Conservation (phyloP, 2,797 vertebrate genomes). For the Heteromormyrus szaboi region DNA sequence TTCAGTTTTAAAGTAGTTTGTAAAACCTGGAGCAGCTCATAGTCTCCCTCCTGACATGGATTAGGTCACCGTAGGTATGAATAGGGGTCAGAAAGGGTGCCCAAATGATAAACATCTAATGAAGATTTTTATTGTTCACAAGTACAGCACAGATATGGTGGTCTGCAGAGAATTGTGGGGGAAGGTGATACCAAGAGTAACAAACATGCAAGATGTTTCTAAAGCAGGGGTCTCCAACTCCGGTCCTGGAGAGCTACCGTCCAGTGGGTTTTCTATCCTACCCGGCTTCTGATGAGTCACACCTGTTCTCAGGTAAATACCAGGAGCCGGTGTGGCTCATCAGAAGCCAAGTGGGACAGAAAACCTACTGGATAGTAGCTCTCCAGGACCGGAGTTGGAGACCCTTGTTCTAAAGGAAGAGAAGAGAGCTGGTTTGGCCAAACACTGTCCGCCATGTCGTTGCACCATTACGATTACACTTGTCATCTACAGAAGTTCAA, state of each 20-base stretch:
- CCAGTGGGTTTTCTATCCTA: too few species aligned
- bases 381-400: too few species aligned
- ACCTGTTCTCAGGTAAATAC: too few species aligned
- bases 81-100: neutral
- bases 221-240: neutral
- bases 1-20: neutral
- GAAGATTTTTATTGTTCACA: neutral
- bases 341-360: too few species aligned
- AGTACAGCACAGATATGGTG: neutral
- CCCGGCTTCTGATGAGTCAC: too few species aligned
- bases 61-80: neutral
- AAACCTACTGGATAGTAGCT: too few species aligned
- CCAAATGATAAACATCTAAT: neutral
- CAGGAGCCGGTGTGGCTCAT: too few species aligned
- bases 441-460: neutral
- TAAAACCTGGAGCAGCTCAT: neutral
- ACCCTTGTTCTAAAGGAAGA: neutral
- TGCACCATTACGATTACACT: neutral
- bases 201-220: neutral
- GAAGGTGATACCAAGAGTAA: neutral
- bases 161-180: neutral
- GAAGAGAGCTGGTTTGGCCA: neutral
- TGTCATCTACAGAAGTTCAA: neutral
- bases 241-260: too few species aligned
- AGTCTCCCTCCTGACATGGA: neutral